Evolutionary conservation across 2,113 vertebrate genomes (phyloP).

Genomic region (Redunca redunca): DNA sequence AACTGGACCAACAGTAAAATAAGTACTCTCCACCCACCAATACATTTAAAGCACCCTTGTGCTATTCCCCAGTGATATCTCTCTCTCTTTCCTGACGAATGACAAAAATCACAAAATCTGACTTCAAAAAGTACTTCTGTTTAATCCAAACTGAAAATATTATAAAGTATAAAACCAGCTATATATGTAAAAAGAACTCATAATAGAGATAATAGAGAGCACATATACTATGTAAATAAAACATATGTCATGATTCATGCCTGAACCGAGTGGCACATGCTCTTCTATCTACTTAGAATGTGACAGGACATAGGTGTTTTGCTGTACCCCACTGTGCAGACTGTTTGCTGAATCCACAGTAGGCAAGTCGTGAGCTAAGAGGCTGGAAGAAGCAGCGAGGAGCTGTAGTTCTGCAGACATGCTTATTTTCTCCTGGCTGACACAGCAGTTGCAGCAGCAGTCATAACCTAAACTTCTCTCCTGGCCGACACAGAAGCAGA

Average conservation of each 20-base stretch:
- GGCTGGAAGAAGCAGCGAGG: neutral
- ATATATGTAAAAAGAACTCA: neutral
- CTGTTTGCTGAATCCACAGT: neutral
- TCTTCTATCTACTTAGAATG: neutral
- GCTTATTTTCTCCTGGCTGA: neutral
- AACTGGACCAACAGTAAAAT: conserved; percentile 9
- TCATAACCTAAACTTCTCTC: neutral
- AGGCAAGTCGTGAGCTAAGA: neutral
- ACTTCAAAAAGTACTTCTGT: neutral
- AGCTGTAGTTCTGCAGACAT: neutral
- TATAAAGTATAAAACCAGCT: conserved; percentile 21
- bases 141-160: conserved; percentile 3
- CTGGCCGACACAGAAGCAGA: neutral
- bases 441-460: neutral
- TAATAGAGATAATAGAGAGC: neutral
- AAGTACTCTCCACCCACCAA: neutral
- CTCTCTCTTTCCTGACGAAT: neutral
- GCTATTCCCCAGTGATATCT: neutral
- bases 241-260: neutral
- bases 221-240: neutral
- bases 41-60: neutral
- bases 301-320: neutral
- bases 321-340: neutral
- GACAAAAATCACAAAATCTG: neutral
- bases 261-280: neutral